Evolutionary conservation across 2,888 invertebrate species (phyloP).

Genomic region (Branchellion lobata): DNA sequence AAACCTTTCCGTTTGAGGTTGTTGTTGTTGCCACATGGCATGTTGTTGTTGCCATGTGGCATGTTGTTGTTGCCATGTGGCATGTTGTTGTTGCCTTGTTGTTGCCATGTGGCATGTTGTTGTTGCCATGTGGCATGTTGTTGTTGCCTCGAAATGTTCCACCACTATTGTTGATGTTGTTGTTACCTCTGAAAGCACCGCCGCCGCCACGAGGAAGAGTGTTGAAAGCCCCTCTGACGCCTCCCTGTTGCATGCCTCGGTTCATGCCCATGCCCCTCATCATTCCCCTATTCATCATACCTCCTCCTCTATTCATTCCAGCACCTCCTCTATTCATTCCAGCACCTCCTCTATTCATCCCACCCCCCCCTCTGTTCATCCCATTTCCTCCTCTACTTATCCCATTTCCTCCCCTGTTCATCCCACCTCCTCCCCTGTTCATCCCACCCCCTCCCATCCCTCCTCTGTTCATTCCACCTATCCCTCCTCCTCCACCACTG

Average conservation of each 20-base stretch:
- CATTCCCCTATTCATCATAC: background rate
- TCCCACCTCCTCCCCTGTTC: background rate
- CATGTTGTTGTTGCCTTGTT: background rate
- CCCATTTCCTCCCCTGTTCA: too few species aligned
- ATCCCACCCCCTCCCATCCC: background rate
- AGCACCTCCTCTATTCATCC: background rate
- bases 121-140: background rate
- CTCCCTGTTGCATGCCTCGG: background rate
- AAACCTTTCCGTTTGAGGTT: background rate
- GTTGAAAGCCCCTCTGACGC: slow-evolving; percentile 3
- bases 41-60: too few species aligned
- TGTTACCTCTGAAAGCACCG: background rate
- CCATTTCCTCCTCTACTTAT: too few species aligned
- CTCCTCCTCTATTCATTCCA: background rate
- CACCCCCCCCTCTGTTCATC: background rate
- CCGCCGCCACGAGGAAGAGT: background rate
- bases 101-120: too few species aligned
- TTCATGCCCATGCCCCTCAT: background rate
- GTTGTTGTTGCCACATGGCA: background rate
- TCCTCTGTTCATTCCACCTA: background rate
- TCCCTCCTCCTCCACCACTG: too few species aligned
- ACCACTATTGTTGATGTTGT: too few species aligned
- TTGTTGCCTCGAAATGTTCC: background rate
- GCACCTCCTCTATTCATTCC: background rate
- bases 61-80: too few species aligned